These are phyloP conservation scores for Apodemia zela DNA, from an alignment of 2,888 invertebrate genomes.

Conservation along the genomic window DNA sequence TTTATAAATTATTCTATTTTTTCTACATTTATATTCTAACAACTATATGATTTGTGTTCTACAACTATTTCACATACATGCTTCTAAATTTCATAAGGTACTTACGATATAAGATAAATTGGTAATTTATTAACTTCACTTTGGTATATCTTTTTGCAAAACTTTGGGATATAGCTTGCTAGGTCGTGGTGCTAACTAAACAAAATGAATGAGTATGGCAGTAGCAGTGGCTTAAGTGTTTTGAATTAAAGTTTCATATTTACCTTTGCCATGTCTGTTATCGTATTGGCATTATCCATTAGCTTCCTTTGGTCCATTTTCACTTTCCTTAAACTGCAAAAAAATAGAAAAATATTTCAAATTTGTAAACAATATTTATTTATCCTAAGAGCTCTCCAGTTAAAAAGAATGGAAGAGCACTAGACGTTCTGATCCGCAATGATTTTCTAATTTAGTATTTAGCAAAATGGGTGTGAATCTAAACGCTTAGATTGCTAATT, in stretches of 20 bases:
- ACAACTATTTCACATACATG: background rate
- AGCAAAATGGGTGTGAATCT: too few species aligned
- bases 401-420: too few species aligned
- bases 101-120: background rate
- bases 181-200: constrained; percentile 45
- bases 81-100: background rate
- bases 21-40: too few species aligned
- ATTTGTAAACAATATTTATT: too few species aligned
- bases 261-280: constrained; percentile 99
- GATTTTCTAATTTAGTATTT: too few species aligned
- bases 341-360: constrained; percentile 26
- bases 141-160: too few species aligned
- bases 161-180: background rate
- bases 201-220: constrained; percentile 67
- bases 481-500: too few species aligned
- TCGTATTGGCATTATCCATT: constrained; percentile 99
- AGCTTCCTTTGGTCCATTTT: constrained; percentile 99
- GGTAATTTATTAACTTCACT: too few species aligned
- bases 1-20: too few species aligned
- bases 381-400: too few species aligned
- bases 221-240: constrained; percentile 51
- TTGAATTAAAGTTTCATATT: constrained; percentile 43
- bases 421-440: too few species aligned
- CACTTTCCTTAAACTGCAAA: constrained; percentile 95
- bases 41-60: background rate